phyloP scores from a whole-genome alignment of 2,797 vertebrate genomes.

The Echiichthys vipera region DNA sequence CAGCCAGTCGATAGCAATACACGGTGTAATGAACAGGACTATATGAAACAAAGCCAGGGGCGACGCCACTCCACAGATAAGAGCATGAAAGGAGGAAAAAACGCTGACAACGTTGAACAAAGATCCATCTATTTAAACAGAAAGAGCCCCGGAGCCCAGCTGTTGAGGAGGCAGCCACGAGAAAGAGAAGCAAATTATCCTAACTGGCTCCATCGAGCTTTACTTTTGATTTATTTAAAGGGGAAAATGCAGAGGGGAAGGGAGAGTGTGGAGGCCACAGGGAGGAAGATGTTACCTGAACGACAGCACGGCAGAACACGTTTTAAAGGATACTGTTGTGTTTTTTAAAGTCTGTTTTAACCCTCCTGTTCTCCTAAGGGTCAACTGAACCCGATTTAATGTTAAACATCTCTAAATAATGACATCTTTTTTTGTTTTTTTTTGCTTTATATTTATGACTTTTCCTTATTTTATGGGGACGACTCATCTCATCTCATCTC shows the following conservation, averaged over 20 bases:
- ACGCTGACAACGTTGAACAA: slow-evolving; percentile 68
- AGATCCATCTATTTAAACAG: slow-evolving; percentile 62
- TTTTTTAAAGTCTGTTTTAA: neutral
- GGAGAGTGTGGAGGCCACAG: slow-evolving; percentile 7
- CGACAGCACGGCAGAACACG: slow-evolving; percentile 28
- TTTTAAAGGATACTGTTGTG: slow-evolving; percentile 10
- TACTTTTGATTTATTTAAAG: slow-evolving; percentile 62
- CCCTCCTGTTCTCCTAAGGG: too few relatives aligned
- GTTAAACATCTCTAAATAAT: too few relatives aligned
- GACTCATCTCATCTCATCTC: too few relatives aligned
- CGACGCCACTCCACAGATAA: slow-evolving; percentile 53
- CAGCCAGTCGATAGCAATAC: slow-evolving; percentile 52
- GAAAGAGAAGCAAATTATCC: slow-evolving; percentile 49
- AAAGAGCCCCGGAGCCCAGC: slow-evolving; percentile 40
- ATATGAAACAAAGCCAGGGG: slow-evolving; percentile 55
- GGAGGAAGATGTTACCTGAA: slow-evolving; percentile 16
- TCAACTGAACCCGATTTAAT: too few relatives aligned
- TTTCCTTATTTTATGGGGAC: too few relatives aligned
- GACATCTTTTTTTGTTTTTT: too few relatives aligned
- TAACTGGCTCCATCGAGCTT: slow-evolving; percentile 31
- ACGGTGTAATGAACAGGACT: slow-evolving; percentile 53
- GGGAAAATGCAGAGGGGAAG: slow-evolving; percentile 22
- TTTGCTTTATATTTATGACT: too few relatives aligned
- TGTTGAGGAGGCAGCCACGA: slow-evolving; percentile 36
- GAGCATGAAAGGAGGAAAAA: slow-evolving; percentile 53